Evolutionary conservation across 2,797 vertebrate genomes (phyloP).

Genomic region (Sphenodon punctatus): DNA sequence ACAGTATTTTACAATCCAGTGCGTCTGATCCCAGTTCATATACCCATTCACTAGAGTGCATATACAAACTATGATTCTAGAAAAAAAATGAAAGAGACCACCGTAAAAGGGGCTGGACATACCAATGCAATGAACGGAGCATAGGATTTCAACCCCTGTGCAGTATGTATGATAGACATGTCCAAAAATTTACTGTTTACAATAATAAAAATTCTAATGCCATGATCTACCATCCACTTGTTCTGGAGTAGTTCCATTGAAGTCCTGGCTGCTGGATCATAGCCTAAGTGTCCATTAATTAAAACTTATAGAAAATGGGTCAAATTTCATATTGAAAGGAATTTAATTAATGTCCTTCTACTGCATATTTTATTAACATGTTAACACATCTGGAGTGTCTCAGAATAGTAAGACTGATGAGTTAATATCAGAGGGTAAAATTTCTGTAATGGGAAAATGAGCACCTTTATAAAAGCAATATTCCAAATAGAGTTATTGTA

Average conservation of each 20-base stretch:
- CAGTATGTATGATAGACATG: background rate
- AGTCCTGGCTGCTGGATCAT: no score
- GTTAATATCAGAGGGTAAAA: conserved; percentile 7
- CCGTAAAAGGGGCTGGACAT: conserved; percentile 69
- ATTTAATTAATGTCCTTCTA: background rate
- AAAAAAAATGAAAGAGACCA: conserved; percentile 44
- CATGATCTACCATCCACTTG: background rate
- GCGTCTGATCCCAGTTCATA: conserved; percentile 60
- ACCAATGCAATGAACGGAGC: conserved; percentile 32
- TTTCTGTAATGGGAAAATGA: conserved; percentile 24
- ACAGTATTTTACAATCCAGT: conserved; percentile 73
- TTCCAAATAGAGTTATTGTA: conserved; percentile 46
- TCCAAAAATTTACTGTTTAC: background rate
- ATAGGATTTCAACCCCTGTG: conserved; percentile 12
- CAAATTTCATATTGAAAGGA: background rate
- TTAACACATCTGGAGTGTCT: conserved; percentile 48
- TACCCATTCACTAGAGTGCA: conserved; percentile 65
- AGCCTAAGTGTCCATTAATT: no score
- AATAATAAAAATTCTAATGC: background rate
- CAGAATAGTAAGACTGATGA: conserved; percentile 41
- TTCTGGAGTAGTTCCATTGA: no score
- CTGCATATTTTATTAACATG: background rate
- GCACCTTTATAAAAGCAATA: conserved; percentile 39
- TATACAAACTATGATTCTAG: conserved; percentile 55
- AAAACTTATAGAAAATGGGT: background rate